Percentiles rank a stretch among this genome's conserved stretches.
Conservation (phyloP, 2,797 vertebrate species). For the Paguma larvata region DNA sequence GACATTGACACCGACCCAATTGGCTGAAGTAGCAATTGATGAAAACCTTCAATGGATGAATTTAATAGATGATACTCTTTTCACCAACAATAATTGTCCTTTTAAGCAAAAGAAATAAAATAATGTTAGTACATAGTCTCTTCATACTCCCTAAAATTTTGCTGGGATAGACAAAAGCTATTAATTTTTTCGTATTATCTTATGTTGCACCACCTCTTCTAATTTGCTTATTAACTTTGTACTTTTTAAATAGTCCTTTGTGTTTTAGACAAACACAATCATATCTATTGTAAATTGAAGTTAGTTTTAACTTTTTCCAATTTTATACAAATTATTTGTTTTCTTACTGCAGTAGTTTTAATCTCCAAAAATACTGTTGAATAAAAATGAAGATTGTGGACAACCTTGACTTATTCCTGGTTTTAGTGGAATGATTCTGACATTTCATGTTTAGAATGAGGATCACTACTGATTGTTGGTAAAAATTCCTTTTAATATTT, state of each 20-base stretch:
- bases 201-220: not conserved
- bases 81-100: slow-evolving; percentile 1
- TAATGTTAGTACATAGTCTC: not conserved
- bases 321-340: slow-evolving; percentile 38
- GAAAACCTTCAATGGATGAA: not conserved
- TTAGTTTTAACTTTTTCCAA: not conserved
- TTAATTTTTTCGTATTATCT: not conserved
- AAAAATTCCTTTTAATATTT: slow-evolving; percentile 46
- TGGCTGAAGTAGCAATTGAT: slow-evolving; percentile 7
- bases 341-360: slow-evolving; percentile 15
- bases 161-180: not conserved
- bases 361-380: slow-evolving; percentile 40
- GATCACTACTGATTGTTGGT: slow-evolving; percentile 2
- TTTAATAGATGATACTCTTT: not conserved
- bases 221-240: slow-evolving; percentile 45
- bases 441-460: slow-evolving; percentile 45
- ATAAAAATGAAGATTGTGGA: not conserved
- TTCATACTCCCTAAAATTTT: not conserved
- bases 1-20: not conserved
- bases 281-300: slow-evolving; percentile 25
- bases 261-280: slow-evolving; percentile 42
- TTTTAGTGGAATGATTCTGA: slow-evolving; percentile 44
- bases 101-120: slow-evolving; percentile 54
- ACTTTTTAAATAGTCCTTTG: not conserved
- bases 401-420: not conserved